A percentile compares a stretch with the other conserved stretches of the same genome.
phyloP scores from a whole-genome alignment of 30 jellyfish, hydroid and myxozoan genomes.

The Pelagia noctiluca region DNA sequence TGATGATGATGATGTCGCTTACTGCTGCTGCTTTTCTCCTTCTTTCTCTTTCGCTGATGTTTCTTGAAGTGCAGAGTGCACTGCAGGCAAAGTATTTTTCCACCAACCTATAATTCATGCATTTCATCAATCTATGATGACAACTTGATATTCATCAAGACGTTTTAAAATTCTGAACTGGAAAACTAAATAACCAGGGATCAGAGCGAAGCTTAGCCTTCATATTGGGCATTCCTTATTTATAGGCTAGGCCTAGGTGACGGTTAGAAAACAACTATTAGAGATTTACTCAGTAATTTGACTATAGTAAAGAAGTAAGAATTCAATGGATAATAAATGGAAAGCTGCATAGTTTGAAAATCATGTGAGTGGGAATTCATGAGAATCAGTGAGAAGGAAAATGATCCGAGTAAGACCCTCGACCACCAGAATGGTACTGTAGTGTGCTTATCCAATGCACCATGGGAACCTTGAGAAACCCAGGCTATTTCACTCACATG shows the following conservation, averaged over 20 bases:
- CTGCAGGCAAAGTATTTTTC: conserved; percentile 71
- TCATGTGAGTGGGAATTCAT: too few relatives aligned
- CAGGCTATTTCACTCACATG: too few relatives aligned
- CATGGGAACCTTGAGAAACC: too few relatives aligned
- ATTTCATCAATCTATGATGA: not conserved
- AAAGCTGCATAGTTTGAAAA: not conserved
- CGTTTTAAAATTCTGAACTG: not conserved
- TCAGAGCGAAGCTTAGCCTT: not conserved
- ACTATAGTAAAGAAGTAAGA: not conserved
- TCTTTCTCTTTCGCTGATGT: conserved; percentile 55
- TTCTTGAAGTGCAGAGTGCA: conserved; percentile 80
- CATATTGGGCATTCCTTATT: not conserved
- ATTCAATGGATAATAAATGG: not conserved
- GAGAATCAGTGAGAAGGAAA: too few relatives aligned
- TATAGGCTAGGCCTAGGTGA: too few relatives aligned
- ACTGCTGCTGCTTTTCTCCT: conserved; percentile 19
- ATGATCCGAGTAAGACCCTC: too few relatives aligned
- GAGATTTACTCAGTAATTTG: not conserved
- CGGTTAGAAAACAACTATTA: not conserved
- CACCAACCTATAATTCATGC: conserved; percentile 72
- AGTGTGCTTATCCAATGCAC: too few relatives aligned
- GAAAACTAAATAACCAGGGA: not conserved
- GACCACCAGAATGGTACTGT: too few relatives aligned
- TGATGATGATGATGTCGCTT: conserved; percentile 16
- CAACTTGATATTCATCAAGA: not conserved